Evolutionary conservation across 2,888 invertebrate genomes (phyloP).

Genomic region (Rutpela maculata): DNA sequence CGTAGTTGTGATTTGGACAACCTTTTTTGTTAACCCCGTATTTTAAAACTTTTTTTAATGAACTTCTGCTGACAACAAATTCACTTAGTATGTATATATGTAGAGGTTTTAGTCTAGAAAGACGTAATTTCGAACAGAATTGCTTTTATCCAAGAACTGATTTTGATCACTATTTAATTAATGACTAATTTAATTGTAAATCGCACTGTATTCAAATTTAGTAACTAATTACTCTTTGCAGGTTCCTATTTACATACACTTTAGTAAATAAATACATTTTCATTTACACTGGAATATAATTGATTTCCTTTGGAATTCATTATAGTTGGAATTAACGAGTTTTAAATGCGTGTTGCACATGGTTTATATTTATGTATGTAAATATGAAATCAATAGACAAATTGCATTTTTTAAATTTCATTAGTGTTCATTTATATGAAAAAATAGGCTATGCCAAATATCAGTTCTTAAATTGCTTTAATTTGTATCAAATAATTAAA

Average conservation of each 20-base stretch:
- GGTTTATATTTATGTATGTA: background rate
- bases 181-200: background rate
- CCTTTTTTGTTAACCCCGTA: too few relatives aligned
- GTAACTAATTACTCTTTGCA: background rate
- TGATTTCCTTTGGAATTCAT: background rate
- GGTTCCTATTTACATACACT: background rate
- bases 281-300: slow-evolving; percentile 1
- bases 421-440: too few relatives aligned
- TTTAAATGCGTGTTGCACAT: background rate
- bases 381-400: too few relatives aligned
- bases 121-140: background rate
- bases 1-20: too few relatives aligned
- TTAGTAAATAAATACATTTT: background rate
- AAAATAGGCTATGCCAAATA: too few relatives aligned
- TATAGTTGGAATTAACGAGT: background rate
- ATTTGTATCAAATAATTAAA: too few relatives aligned
- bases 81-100: background rate
- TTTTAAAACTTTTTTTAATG: too few relatives aligned
- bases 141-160: background rate
- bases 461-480: too few relatives aligned
- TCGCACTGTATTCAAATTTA: background rate
- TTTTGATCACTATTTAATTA: background rate
- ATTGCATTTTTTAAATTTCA: too few relatives aligned
- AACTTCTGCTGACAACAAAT: background rate
- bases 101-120: background rate